Base-by-base conservation (phyloP, 2,797 vertebrate species). In the Kryptopterus vitreolus region DNA sequence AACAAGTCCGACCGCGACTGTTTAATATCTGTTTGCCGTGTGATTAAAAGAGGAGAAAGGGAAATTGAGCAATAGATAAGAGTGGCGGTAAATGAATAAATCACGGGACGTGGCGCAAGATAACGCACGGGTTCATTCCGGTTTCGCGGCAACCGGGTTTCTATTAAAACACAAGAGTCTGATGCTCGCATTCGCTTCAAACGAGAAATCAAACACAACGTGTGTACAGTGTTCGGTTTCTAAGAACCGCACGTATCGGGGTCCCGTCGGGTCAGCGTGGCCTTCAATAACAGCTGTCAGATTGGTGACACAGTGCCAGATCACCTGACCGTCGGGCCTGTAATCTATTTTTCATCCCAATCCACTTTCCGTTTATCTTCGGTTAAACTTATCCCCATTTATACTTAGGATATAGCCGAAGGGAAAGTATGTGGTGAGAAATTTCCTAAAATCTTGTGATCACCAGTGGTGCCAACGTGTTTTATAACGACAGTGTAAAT, bases 1-100 rank as follows among this genome's bases (percentile, higher is more conserved):
- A 89, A 90, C 89, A 89, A 84, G 81, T 73, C 12, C 61, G 80
- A 86, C 80, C 76, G 78, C 20, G 50, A 75, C 65, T 68, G 62
- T 55, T 24, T 50, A 50, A 10, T 13, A 29, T 57, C 62, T 85
- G 77, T 87, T 85, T 86, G 80, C 43, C 48, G 55, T 82, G 26
- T 72, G 57, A 90, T 86, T 63, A 85, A 85, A 87, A 80, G 57
- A 38, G 72, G 38, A 15, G 35, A 31, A 77, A 31, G 15, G 24
- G 76, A 84, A 79, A 85, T 83, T 83, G 53, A 71, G 57, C 13
- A 22, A n/a, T 87, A 81, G 87, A 89, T 83, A 55, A 82, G 53
- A 69, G 59, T 22, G 55, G 75, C 50, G 58, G 57, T 81, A 78
- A 75, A 77, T 52, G 43, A 77, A 78, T 84, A 75, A 80, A 52